These are phyloP conservation scores for Cordilura impudica DNA, from an alignment of 2,888 invertebrate species.

Conservation along the genomic window DNA sequence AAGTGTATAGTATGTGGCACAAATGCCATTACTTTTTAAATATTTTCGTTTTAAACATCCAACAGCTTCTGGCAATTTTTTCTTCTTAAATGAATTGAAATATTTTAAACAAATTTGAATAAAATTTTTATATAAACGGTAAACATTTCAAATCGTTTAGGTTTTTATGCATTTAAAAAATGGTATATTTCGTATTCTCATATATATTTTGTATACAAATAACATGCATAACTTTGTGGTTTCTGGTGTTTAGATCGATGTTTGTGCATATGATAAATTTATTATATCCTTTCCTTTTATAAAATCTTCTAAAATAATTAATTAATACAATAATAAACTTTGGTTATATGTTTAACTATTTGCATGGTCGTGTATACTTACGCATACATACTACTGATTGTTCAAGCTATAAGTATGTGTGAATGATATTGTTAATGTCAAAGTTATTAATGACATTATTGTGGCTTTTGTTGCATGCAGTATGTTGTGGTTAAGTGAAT, in stretches of 20 bases:
- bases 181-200: no score
- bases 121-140: no score
- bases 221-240: constrained; percentile 11
- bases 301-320: neutral
- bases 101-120: no score
- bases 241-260: neutral
- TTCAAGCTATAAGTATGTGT: constrained; percentile 17
- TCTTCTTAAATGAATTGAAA: no score
- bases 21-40: no score
- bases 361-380: neutral
- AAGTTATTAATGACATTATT: constrained; percentile 52
- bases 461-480: constrained; percentile 25
- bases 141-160: no score
- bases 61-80: no score
- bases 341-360: neutral
- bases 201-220: no score
- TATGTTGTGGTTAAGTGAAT: constrained; percentile 8
- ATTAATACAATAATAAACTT: neutral
- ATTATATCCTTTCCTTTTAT: neutral
- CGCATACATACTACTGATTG: neutral
- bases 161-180: no score
- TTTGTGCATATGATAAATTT: neutral
- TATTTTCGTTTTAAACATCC: no score
- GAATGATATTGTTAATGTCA: constrained; percentile 47
- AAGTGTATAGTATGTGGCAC: no score